Evolutionary conservation across 2,113 vertebrate genomes (phyloP).

Genomic region (Clinocottus analis): DNA sequence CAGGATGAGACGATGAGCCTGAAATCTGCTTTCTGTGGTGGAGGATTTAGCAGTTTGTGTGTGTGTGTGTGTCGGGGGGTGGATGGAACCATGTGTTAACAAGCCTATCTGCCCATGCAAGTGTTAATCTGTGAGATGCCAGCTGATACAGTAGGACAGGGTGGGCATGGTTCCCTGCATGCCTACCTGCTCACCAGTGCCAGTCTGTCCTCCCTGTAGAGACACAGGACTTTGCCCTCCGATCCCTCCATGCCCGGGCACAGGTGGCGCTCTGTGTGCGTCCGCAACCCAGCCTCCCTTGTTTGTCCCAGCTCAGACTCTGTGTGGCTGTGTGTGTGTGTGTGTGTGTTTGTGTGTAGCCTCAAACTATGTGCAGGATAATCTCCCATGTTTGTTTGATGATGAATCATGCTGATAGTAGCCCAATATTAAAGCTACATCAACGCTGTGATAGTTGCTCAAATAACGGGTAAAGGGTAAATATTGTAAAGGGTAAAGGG

Average conservation of each 20-base stretch:
- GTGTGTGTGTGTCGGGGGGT: slow-evolving; percentile 34
- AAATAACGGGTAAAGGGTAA: too few relatives aligned
- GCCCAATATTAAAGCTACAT: too few relatives aligned
- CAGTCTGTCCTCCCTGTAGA: slow-evolving; percentile 51
- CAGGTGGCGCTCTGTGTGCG: slow-evolving; percentile 74
- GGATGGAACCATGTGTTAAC: slow-evolving; percentile 74
- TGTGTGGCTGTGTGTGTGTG: slow-evolving; percentile 55
- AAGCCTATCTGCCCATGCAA: slow-evolving; percentile 76
- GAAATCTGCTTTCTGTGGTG: slow-evolving; percentile 67
- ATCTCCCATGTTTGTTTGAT: slow-evolving; percentile 22
- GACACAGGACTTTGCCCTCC: slow-evolving; percentile 56
- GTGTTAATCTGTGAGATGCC: slow-evolving; percentile 75
- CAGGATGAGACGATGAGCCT: slow-evolving; percentile 69
- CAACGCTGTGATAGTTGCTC: too few relatives aligned
- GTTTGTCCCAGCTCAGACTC: slow-evolving; percentile 56
- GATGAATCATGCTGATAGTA: slow-evolving; percentile 5
- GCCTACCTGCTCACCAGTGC: slow-evolving; percentile 68
- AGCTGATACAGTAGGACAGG: slow-evolving; percentile 64
- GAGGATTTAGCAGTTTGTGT: slow-evolving; percentile 50
- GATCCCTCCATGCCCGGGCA: slow-evolving; percentile 55
- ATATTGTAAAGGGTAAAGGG: too few relatives aligned
- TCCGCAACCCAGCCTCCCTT: slow-evolving; percentile 50
- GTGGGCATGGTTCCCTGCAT: slow-evolving; percentile 57
- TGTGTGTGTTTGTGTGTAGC: slow-evolving; percentile 50
- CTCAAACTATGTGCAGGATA: slow-evolving; percentile 61